Evolutionary conservation across 2,113 vertebrate species (phyloP).

Genomic region (Puffinus mauretanicus): DNA sequence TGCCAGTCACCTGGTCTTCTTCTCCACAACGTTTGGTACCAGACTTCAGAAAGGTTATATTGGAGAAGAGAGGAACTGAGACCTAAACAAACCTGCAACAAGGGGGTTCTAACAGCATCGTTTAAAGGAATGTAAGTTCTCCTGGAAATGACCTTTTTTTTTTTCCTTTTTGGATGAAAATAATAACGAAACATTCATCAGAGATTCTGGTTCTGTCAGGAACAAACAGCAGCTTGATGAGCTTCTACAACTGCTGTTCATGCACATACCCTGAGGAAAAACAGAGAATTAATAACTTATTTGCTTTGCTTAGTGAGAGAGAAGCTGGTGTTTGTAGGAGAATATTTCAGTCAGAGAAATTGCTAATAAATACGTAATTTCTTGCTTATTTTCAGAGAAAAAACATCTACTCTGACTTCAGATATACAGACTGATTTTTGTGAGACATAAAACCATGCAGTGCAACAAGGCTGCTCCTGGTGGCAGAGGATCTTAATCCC

Average conservation of each 20-base stretch:
- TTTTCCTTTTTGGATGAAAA: not conserved
- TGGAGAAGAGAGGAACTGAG: not conserved
- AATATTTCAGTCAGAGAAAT: conserved; percentile 17
- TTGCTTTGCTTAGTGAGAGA: conserved; percentile 43
- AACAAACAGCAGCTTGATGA: conserved; percentile 56
- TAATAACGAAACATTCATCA: conserved; percentile 9
- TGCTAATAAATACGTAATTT: conserved; percentile 32
- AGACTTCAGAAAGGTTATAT: not conserved
- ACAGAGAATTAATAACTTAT: conserved; percentile 57
- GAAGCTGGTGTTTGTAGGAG: conserved; percentile 1
- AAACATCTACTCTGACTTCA: not conserved
- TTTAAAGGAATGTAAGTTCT: not conserved
- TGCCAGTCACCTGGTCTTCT: not conserved
- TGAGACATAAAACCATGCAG: not conserved
- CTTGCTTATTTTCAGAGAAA: not conserved
- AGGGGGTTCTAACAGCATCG: not conserved
- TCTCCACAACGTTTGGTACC: not conserved
- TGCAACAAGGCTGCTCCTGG: not conserved
- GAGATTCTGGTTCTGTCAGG: not conserved
- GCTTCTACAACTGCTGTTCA: conserved; percentile 30
- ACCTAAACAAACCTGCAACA: not conserved
- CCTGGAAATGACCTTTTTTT: not conserved
- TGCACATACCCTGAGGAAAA: conserved; percentile 40
- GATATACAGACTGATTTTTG: not conserved
- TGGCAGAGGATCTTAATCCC: not conserved